These are phyloP conservation scores for Limnothrissa miodon DNA, from an alignment of 2,113 vertebrate genomes.

Conservation along the genomic window DNA sequence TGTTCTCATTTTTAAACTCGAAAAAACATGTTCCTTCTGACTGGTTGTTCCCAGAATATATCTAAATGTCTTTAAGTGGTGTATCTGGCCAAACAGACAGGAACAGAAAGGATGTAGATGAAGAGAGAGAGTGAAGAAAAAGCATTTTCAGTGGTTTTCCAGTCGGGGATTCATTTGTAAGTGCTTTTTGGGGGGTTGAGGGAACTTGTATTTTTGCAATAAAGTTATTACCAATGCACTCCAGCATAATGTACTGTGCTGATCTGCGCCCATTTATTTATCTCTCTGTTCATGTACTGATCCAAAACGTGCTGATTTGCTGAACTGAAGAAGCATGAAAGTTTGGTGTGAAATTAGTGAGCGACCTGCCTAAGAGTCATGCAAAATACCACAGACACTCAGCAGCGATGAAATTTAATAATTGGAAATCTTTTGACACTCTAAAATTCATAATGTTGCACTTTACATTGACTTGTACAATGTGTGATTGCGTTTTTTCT, in stretches of 20 bases:
- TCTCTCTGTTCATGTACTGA: neutral
- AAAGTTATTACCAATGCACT: conserved; percentile 81
- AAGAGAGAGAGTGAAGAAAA: conserved; percentile 33
- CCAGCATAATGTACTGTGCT: conserved; percentile 66
- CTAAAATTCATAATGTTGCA: neutral
- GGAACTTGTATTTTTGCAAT: conserved; percentile 86
- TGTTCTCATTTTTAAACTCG: conserved; percentile 16
- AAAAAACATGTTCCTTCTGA: conserved; percentile 5
- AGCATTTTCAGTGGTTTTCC: conserved; percentile 48
- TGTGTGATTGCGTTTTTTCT: neutral
- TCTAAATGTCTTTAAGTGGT: conserved; percentile 12
- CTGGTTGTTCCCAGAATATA: conserved; percentile 15
- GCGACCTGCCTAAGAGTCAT: neutral
- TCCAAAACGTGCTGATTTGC: neutral
- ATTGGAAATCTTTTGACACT: neutral
- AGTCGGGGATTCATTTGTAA: conserved; percentile 55
- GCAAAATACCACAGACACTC: neutral
- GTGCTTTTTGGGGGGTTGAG: conserved; percentile 73
- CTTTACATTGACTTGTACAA: neutral
- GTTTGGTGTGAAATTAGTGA: neutral
- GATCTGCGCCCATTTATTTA: neutral
- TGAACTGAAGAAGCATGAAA: neutral
- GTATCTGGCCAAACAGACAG: conserved; percentile 53
- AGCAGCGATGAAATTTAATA: neutral
- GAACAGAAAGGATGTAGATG: conserved; percentile 57